These are phyloP conservation scores for Operophtera brumata DNA, from an alignment of 2,888 invertebrate species.

Conservation along the genomic window DNA sequence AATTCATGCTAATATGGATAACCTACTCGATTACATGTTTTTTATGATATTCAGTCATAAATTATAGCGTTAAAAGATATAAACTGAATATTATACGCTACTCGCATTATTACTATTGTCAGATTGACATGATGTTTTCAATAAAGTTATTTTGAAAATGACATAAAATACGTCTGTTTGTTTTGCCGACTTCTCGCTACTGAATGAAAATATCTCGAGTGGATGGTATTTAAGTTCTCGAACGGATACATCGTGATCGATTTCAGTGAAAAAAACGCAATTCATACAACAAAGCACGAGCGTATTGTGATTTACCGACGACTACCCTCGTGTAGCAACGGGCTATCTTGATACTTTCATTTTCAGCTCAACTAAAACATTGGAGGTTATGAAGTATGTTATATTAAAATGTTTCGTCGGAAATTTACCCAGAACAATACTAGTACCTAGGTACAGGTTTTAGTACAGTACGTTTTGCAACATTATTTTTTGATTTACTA, in stretches of 20 bases:
- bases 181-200: too few species aligned
- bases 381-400: background rate
- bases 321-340: constrained; percentile 46
- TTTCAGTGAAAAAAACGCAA: constrained; percentile 76
- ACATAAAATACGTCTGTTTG: too few species aligned
- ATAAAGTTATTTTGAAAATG: background rate
- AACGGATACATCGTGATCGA: constrained; percentile 66
- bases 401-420: background rate
- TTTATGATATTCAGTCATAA: constrained; percentile 11
- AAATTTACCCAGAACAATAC: background rate
- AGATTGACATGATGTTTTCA: constrained; percentile 6
- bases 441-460: background rate
- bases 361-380: background rate
- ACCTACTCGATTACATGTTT: constrained; percentile 10
- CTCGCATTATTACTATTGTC: background rate
- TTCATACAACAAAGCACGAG: constrained; percentile 71
- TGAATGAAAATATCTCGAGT: background rate
- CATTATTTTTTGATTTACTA: too few species aligned
- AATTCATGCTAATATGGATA: constrained; percentile 21
- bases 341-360: constrained; percentile 52
- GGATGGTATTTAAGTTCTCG: constrained; percentile 52
- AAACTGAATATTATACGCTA: background rate
- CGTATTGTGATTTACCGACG: constrained; percentile 66
- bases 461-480: too few species aligned
- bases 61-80: background rate